Base-by-base conservation (phyloP, 2,113 vertebrate genomes). In the Paralichthys olivaceus region DNA sequence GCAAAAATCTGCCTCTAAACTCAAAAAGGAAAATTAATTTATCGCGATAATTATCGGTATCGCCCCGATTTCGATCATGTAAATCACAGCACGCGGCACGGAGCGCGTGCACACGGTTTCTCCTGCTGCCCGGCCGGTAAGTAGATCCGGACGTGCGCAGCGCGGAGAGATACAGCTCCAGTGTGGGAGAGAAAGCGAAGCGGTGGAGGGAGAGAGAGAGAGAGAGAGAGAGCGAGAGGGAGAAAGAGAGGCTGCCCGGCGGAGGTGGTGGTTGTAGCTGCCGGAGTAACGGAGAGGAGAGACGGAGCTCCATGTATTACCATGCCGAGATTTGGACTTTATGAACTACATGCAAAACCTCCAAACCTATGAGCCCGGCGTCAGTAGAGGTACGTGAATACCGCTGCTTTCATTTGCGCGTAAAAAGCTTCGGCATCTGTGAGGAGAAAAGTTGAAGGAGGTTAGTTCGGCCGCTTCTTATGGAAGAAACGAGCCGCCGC, bases 121-220 rank as follows among this genome's bases (percentile, higher is more conserved):
- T 53, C 49, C 49, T n/a, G 49, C 49, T 12, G 13, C 83, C 85
- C 88, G 77, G 64, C 61, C 72, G 22, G 87, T 86, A 96, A 96
- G 92, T 91, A 96, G 95, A 94, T 95, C 95, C 95, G 94, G 94
- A 76, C 91, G 54, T 87, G 77, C 87, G 88, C 32, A 67, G 66
- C 72, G 90, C 94, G 94, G 93, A 94, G 67, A 82, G 92, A 95
- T 94, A 93, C 69, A 61, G 71, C 25, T 72, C 87, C 59, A 12
- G 84, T 34, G 89, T 29, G 85, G 43, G 86, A 57, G 69, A 25
- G 32, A 74, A 76, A 40, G 72, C 34, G 79, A 14, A 40, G 37
- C 37, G 81, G 64, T 26, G 13, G 57, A 32, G 29, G 7, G 57
- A 74, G 68, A n/a, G 28, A 14, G 17, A 5, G 8, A 11, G 17